A percentile compares a stretch with the other conserved stretches of the same genome.
These are phyloP conservation scores for Dipodomys spectabilis DNA, from an alignment of 2,113 vertebrate species.

Conservation along the genomic window DNA sequence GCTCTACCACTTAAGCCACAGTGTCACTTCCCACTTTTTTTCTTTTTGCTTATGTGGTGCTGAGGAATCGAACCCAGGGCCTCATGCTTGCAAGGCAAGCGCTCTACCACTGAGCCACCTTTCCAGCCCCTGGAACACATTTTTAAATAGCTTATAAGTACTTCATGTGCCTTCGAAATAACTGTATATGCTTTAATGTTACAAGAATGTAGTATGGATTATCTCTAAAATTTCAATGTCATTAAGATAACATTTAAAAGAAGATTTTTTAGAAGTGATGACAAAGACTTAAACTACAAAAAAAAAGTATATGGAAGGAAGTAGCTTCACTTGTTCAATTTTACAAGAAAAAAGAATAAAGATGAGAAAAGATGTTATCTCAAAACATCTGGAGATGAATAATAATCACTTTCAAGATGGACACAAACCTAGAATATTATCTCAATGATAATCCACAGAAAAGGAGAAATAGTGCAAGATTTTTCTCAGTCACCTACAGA, in stretches of 20 bases:
- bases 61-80: no score
- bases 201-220: slow-evolving; percentile 37
- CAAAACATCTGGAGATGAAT: slow-evolving; percentile 74
- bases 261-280: slow-evolving; percentile 56
- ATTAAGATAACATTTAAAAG: slow-evolving; percentile 70
- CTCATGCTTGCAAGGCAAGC: no score
- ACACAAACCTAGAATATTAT: slow-evolving; percentile 65
- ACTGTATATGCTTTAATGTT: slow-evolving; percentile 41
- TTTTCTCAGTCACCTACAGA: slow-evolving; percentile 46
- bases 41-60: no score
- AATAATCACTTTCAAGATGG: slow-evolving; percentile 54
- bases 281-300: slow-evolving; percentile 51
- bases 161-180: slow-evolving; percentile 68
- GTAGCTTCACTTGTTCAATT: slow-evolving; percentile 68
- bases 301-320: slow-evolving; percentile 58
- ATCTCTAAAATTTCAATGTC: slow-evolving; percentile 59
- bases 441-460: slow-evolving; percentile 39
- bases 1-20: no score
- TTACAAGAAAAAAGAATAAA: slow-evolving; percentile 64
- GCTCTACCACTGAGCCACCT: no score
- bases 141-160: slow-evolving; percentile 64
- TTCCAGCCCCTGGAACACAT: not conserved
- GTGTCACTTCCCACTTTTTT: no score
- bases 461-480: not conserved
- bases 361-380: slow-evolving; percentile 62